Evolutionary conservation across 2,797 vertebrate genomes (phyloP), one percentile per base, ranked within the genome.

Genomic region (Mus caroli): DNA sequence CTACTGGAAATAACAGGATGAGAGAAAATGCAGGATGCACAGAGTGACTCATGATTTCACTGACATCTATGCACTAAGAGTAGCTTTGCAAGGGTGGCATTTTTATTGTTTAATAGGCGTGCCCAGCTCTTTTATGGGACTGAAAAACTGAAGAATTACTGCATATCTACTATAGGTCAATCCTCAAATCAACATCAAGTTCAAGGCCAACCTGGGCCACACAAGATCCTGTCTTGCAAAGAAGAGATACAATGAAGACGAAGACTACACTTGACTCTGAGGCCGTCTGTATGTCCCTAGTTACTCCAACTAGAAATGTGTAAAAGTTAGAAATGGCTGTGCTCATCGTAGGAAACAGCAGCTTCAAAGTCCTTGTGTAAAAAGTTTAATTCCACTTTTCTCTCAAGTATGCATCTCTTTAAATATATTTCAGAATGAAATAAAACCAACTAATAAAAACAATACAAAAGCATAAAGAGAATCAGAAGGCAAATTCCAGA

Each of bases 401-500:
- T 97, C 43, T 94, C 90, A 92, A 80, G 14, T 88, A 93, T 90
- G 54, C 75, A 2, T 91, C 83, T 56, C 77, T 92, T 97, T 50
- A 64, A 64, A 67, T 78, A 77, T 15, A 67, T 93, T 91, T 82
- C 52, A 96, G 98, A 96, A 58, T 95, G 40, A 98, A 97, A 79
- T 92, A 91, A 79, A 69, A 95, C 90, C 93, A 88, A 83, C 95
- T 97, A 96, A 97, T 83, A 64, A 96, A 98, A 60, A 96, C 67
- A 96, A 97, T 93, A 90, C 88, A 92, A 96, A 98, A 97, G 94
- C 97, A 97, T 95, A 97, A 19, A 98, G 90, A 97, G 97, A 98
- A 97, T 97, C 93, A 98, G 97, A 98, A 97, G 97, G 91, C 98
- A 98, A 98, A 98, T 98, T 98, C 98, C 98, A 98, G 93, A 97